Conservation (phyloP, 2,797 vertebrate species). For the Distichodus sexfasciatus region DNA sequence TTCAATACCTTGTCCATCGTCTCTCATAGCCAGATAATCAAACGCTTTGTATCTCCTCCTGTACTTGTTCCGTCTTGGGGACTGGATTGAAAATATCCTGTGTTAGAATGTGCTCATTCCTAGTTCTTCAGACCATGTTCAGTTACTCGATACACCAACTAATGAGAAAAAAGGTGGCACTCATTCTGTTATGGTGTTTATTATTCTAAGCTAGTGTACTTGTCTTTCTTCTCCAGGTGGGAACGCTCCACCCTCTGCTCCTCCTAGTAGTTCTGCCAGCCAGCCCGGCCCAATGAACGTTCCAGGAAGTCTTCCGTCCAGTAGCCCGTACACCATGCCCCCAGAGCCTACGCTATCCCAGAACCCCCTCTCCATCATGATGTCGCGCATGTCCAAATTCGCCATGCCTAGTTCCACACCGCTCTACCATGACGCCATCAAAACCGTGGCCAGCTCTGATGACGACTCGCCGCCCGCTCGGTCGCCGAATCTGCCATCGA, state of each 20-base stretch:
- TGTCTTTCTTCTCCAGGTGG: slow-evolving; percentile 77
- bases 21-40: too few relatives aligned
- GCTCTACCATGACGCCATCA: slow-evolving; percentile 99
- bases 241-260: slow-evolving; percentile 85
- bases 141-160: too few relatives aligned
- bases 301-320: slow-evolving; percentile 91
- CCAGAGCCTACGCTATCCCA: slow-evolving; percentile 97
- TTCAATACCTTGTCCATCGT: too few relatives aligned
- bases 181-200: background rate
- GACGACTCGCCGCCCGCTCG: slow-evolving; percentile 97
- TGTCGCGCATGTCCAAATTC: slow-evolving; percentile 99
- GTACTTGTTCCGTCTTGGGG: too few relatives aligned
- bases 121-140: too few relatives aligned
- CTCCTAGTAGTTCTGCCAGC: slow-evolving; percentile 76
- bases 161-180: background rate
- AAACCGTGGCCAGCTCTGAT: slow-evolving; percentile 98
- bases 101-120: too few relatives aligned
- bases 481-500: slow-evolving; percentile 94
- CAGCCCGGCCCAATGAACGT: slow-evolving; percentile 87
- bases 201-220: background rate
- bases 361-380: slow-evolving; percentile 99
- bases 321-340: slow-evolving; percentile 93
- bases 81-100: too few relatives aligned
- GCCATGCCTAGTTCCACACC: slow-evolving; percentile 99
- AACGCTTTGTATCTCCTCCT: too few relatives aligned